These are phyloP conservation scores for Netelia melanura DNA, from an alignment of 2,888 invertebrate genomes.

Conservation along the genomic window DNA sequence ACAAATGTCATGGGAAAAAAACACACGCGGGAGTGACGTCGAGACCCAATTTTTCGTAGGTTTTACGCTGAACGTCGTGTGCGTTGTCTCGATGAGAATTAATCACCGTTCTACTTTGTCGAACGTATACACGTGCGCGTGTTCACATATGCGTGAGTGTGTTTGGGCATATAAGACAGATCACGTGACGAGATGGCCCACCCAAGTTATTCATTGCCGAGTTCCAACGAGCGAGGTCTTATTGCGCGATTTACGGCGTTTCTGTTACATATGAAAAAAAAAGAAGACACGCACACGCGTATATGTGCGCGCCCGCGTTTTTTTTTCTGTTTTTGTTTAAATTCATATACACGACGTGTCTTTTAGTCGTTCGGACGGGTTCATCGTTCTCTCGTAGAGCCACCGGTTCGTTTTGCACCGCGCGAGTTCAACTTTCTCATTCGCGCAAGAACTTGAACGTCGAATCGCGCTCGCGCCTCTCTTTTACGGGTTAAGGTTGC, in stretches of 20 bases:
- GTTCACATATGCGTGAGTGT: not conserved
- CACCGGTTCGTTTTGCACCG: constrained; percentile 24
- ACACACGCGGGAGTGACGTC: not conserved
- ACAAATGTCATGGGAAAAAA: not conserved
- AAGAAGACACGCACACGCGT: not conserved
- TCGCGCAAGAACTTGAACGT: constrained; percentile 71
- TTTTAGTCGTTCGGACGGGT: constrained; percentile 50
- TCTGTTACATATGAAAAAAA: constrained; percentile 40
- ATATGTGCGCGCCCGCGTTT: not conserved
- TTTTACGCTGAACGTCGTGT: constrained; percentile 1
- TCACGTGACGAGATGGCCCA: constrained; percentile 16
- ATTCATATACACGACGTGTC: constrained; percentile 7
- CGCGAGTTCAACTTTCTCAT: constrained; percentile 73
- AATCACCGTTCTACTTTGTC: constrained; percentile 48
- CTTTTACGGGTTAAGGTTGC: constrained; percentile 73
- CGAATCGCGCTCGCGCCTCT: constrained; percentile 44
- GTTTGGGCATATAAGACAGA: not conserved
- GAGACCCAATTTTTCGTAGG: not conserved
- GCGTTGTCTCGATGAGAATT: constrained; percentile 12
- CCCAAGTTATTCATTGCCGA: constrained; percentile 36
- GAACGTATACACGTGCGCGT: not conserved
- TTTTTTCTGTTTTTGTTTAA: constrained; percentile 6
- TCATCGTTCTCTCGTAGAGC: constrained; percentile 66
- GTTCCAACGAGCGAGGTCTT: constrained; percentile 4
- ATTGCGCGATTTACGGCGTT: constrained; percentile 46